These are phyloP conservation scores for Notarius lentiginosus DNA, from an alignment of 2,113 vertebrate species.

Conservation along the genomic window DNA sequence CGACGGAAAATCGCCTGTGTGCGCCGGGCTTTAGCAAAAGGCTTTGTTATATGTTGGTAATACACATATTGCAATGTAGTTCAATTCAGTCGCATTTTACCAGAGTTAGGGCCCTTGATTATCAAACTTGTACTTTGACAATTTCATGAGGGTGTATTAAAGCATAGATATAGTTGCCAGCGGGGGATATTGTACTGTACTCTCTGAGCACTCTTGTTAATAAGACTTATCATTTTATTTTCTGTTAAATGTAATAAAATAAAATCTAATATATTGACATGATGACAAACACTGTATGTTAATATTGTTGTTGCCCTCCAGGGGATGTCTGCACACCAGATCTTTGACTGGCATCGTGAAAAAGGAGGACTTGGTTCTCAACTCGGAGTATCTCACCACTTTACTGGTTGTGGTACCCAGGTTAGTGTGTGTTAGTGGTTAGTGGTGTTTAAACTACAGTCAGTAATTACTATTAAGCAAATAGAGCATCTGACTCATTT, in stretches of 20 bases:
- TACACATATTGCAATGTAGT: too few relatives aligned
- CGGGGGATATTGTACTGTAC: too few relatives aligned
- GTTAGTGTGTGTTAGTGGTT: constrained; percentile 68
- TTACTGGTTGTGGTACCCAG: constrained; percentile 88
- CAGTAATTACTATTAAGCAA: background rate
- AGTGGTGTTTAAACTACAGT: background rate
- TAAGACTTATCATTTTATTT: background rate
- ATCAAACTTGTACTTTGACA: too few relatives aligned
- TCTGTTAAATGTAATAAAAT: background rate
- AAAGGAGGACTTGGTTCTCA: constrained; percentile 89
- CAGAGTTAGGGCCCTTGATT: too few relatives aligned
- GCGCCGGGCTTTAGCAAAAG: too few relatives aligned
- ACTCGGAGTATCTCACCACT: constrained; percentile 91
- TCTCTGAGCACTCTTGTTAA: background rate
- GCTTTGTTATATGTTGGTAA: too few relatives aligned
- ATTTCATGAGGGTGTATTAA: too few relatives aligned
- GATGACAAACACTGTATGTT: background rate
- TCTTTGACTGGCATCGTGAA: constrained; percentile 81
- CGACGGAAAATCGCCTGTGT: too few relatives aligned
- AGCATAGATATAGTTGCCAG: too few relatives aligned
- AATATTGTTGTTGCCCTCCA: constrained; percentile 54
- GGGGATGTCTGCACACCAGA: constrained; percentile 84
- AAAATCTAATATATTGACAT: background rate
- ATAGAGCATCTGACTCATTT: background rate
- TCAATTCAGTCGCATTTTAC: too few relatives aligned